A percentile compares a stretch with the other conserved stretches of the same genome.
These are phyloP conservation scores for Leucophora obtusa DNA, from an alignment of 2,888 invertebrate species.

Conservation along the genomic window DNA sequence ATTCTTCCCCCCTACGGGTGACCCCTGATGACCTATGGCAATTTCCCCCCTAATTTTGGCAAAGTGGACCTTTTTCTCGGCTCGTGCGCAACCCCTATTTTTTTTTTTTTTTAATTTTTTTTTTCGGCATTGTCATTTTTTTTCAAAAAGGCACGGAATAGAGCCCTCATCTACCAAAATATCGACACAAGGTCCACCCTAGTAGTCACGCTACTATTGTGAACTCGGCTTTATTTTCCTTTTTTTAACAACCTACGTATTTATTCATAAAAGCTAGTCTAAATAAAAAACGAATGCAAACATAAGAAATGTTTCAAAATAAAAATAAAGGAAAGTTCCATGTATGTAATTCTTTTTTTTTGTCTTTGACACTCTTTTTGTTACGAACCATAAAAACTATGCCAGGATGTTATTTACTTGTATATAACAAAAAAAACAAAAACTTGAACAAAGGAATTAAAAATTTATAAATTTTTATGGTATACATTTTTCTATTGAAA, in stretches of 20 bases:
- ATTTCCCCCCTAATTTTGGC: too few species aligned
- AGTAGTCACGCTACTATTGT: too few species aligned
- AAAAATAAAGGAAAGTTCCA: conserved; percentile 23
- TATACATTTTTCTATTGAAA: neutral
- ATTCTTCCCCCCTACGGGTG: too few species aligned
- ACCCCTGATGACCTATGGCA: too few species aligned
- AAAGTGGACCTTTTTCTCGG: too few species aligned
- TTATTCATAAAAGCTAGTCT: neutral
- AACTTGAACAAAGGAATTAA: conserved; percentile 24
- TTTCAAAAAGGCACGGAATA: too few species aligned
- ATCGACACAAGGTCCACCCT: too few species aligned
- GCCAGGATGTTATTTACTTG: conserved; percentile 45
- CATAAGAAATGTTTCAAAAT: conserved; percentile 10
- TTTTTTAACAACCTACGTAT: neutral
- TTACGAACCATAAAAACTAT: conserved; percentile 21
- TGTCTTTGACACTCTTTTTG: conserved; percentile 34
- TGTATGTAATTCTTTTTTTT: conserved; percentile 13
- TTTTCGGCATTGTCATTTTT: too few species aligned
- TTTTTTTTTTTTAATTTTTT: too few species aligned
- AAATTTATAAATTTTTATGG: neutral
- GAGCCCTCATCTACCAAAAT: too few species aligned
- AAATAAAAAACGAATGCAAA: conserved; percentile 10
- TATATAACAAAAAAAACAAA: neutral
- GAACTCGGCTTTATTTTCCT: too few species aligned
- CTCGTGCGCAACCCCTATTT: too few species aligned